These are phyloP conservation scores for Lottia gigantea DNA, from an alignment of 2,888 invertebrate species.

Conservation along the genomic window DNA sequence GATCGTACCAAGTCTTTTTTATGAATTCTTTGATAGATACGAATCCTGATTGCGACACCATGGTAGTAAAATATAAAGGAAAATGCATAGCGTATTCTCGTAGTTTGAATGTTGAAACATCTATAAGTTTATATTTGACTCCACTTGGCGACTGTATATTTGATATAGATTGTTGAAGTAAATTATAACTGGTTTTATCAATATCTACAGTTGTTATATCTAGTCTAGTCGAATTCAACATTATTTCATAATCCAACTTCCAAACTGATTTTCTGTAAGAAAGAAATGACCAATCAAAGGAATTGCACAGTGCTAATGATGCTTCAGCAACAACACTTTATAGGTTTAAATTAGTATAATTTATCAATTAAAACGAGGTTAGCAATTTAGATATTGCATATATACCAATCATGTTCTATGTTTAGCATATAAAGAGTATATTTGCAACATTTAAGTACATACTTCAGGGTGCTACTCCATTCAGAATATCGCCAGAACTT, in stretches of 20 bases:
- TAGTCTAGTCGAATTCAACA: background rate
- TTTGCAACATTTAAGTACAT: too few species aligned
- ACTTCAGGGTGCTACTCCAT: too few species aligned
- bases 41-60: background rate
- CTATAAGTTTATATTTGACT: background rate
- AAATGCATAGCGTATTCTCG: background rate
- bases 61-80: background rate
- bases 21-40: background rate
- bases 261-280: background rate
- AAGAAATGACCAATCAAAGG: too few species aligned
- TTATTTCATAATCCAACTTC: background rate
- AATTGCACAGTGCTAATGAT: too few species aligned
- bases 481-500: too few species aligned
- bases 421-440: too few species aligned
- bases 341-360: too few species aligned
- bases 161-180: background rate
- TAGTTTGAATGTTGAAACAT: background rate
- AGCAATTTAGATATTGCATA: too few species aligned
- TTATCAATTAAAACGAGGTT: too few species aligned
- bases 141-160: background rate
- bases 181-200: background rate
- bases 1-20: background rate
- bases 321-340: too few species aligned
- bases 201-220: background rate
- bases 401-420: too few species aligned